These are phyloP conservation scores for Ischnura elegans DNA, from an alignment of 2,888 invertebrate genomes.

Conservation along the genomic window DNA sequence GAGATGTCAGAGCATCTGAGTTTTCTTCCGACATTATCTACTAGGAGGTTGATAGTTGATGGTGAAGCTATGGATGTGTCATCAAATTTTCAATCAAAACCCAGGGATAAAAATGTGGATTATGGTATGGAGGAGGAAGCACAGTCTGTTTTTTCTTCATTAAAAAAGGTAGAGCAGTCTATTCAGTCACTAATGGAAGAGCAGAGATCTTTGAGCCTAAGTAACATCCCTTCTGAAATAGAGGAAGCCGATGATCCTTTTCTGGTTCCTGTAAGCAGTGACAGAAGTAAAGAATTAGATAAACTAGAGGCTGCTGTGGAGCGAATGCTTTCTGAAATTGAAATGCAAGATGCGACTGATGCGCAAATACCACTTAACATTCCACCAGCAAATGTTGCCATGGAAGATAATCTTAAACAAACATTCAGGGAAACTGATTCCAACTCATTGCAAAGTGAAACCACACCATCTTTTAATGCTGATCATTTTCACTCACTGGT, in stretches of 20 bases:
- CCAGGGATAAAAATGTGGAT: neutral
- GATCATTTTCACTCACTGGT: neutral
- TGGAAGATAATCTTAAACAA: neutral
- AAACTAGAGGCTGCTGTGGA: conserved; percentile 59
- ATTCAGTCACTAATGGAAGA: conserved; percentile 60
- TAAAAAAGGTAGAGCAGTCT: conserved; percentile 52
- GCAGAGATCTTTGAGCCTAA: neutral
- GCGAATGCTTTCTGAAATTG: conserved; percentile 68
- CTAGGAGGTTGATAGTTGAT: conserved; percentile 39
- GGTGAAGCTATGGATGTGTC: conserved; percentile 43
- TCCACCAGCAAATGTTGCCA: neutral
- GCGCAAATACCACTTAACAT: neutral
- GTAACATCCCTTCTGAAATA: neutral
- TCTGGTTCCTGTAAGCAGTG: neutral
- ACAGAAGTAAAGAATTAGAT: conserved; percentile 47
- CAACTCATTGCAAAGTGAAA: neutral
- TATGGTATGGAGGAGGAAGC: neutral
- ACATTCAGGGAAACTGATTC: neutral
- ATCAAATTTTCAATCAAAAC: neutral
- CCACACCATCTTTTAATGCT: conserved; percentile 70
- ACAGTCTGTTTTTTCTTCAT: conserved; percentile 53
- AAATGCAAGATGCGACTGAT: conserved; percentile 31
- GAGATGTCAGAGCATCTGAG: neutral
- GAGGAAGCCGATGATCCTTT: neutral
- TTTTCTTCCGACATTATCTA: neutral